These are phyloP conservation scores for Notarius quadriscutis DNA, from an alignment of 2,113 vertebrate species.

Conservation along the genomic window DNA sequence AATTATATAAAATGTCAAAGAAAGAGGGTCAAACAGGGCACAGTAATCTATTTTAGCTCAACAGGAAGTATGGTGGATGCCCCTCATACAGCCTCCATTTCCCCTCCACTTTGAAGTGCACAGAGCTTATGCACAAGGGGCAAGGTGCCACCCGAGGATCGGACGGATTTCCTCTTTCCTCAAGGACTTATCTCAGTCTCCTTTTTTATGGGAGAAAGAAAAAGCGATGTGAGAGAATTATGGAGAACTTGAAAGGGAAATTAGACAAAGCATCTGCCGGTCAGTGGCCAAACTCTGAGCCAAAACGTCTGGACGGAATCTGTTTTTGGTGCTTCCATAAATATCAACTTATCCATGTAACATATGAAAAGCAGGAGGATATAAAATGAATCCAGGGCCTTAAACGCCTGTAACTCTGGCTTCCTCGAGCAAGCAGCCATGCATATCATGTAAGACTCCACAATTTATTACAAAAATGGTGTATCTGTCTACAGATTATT, in stretches of 20 bases:
- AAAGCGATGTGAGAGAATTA: conserved; percentile 3
- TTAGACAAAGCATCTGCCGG: conserved; percentile 71
- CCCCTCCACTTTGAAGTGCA: conserved; percentile 75
- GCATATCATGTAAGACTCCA: conserved; percentile 23
- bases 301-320: conserved; percentile 84
- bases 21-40: conserved; percentile 23
- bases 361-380: conserved; percentile 71
- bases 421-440: conserved; percentile 15
- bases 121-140: conserved; percentile 71
- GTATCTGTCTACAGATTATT: conserved; percentile 38
- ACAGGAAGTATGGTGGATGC: conserved; percentile 76
- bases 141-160: conserved; percentile 67
- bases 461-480: conserved; percentile 11
- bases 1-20: neutral
- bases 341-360: conserved; percentile 71
- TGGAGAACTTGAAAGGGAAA: conserved; percentile 56
- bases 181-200: conserved; percentile 60
- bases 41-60: conserved; percentile 58
- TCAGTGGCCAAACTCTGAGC: conserved; percentile 69
- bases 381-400: conserved; percentile 71
- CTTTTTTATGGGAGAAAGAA: conserved; percentile 48
- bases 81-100: conserved; percentile 76
- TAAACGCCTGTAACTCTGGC: conserved; percentile 59
- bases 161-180: conserved; percentile 78
- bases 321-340: conserved; percentile 74